phyloP scores from a whole-genome alignment of 2,888 invertebrate genomes.

The Hydropsyche betteni region DNA sequence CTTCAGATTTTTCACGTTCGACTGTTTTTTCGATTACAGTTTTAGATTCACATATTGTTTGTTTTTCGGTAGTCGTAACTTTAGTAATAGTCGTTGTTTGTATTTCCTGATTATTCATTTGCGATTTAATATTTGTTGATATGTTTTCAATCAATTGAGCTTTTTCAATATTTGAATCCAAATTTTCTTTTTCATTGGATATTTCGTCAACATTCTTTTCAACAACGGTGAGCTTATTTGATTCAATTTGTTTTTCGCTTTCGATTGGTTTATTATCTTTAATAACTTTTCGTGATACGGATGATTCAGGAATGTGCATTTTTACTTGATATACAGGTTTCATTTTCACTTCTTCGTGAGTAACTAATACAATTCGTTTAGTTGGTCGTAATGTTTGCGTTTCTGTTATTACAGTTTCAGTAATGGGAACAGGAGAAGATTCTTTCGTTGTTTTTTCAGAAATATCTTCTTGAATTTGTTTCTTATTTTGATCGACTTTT shows the following conservation, averaged over 20 bases:
- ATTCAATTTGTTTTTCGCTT: background rate
- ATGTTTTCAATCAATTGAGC: background rate
- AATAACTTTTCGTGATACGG: background rate
- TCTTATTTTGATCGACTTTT: constrained; percentile 53
- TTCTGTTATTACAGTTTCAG: constrained; percentile 24
- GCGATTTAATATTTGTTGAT: background rate
- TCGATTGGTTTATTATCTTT: background rate
- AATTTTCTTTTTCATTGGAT: constrained; percentile 56
- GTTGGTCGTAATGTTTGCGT: constrained; percentile 56
- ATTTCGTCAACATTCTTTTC: constrained; percentile 55
- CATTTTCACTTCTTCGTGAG: constrained; percentile 76
- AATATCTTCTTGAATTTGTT: constrained; percentile 62
- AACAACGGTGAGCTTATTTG: background rate
- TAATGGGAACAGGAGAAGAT: constrained; percentile 52
- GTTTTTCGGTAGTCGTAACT: background rate
- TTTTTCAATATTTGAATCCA: background rate
- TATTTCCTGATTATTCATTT: no score
- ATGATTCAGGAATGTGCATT: constrained; percentile 63
- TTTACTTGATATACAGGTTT: constrained; percentile 73
- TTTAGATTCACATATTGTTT: background rate
- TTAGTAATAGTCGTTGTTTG: background rate
- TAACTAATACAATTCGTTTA: constrained; percentile 71
- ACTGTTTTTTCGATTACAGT: background rate
- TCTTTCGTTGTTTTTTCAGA: constrained; percentile 59
- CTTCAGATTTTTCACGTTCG: background rate